Conservation (phyloP, 2,888 invertebrate genomes). For the Philopedon plagiatum region DNA sequence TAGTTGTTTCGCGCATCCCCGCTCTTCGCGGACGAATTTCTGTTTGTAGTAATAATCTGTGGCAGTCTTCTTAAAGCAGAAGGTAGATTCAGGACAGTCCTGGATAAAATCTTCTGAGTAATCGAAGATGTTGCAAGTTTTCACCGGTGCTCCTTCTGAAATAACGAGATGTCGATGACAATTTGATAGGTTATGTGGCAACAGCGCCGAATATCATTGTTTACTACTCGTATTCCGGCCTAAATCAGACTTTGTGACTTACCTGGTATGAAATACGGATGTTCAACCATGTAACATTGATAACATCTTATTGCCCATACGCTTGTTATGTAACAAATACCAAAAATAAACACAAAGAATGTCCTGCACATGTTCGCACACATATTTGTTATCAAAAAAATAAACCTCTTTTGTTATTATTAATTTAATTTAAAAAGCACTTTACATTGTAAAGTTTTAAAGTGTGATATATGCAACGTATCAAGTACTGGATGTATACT, state of each 20-base stretch:
- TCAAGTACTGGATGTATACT: neutral
- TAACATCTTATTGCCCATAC: slow-evolving; percentile 33
- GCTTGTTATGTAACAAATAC: neutral
- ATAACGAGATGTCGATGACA: neutral
- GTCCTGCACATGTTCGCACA: neutral
- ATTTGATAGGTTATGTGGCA: too few relatives aligned
- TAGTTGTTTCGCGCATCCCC: slow-evolving; percentile 54
- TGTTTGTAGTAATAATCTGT: slow-evolving; percentile 35
- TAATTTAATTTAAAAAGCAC: neutral
- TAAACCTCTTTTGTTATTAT: neutral
- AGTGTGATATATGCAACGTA: neutral
- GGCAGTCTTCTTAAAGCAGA: slow-evolving; percentile 51
- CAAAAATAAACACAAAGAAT: neutral
- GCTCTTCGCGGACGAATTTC: slow-evolving; percentile 45
- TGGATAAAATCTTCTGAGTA: slow-evolving; percentile 47
- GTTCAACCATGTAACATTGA: slow-evolving; percentile 41
- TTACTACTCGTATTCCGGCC: neutral
- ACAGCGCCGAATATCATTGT: too few relatives aligned
- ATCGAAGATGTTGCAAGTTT: slow-evolving; percentile 53
- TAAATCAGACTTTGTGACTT: neutral
- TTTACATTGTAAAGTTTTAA: neutral
- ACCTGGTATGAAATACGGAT: slow-evolving; percentile 30
- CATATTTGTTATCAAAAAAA: neutral
- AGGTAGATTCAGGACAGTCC: slow-evolving; percentile 53
- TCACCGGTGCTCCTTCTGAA: slow-evolving; percentile 20